These are phyloP conservation scores for cattle (Bos taurus) DNA, from an alignment of 2,113 vertebrate genomes.

Conservation along the genomic window DNA sequence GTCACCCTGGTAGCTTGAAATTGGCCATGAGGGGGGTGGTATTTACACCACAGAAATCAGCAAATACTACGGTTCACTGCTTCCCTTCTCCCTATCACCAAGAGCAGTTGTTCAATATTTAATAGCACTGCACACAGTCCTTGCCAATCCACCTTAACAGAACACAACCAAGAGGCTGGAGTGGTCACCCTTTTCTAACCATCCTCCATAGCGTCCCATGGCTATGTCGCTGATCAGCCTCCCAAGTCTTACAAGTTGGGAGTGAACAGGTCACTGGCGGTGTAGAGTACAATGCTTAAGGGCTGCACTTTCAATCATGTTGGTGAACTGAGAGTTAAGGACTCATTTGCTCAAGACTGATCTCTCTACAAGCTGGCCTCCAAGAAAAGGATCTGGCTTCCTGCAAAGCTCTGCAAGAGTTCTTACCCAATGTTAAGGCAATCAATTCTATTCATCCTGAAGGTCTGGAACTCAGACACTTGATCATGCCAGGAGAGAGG, in stretches of 20 bases:
- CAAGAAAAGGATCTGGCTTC: neutral
- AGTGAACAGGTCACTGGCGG: neutral
- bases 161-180: neutral
- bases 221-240: neutral
- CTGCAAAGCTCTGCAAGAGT: neutral
- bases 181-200: neutral
- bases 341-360: neutral
- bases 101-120: neutral
- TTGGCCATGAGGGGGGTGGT: neutral
- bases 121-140: neutral
- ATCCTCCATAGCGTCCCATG: neutral
- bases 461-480: neutral
- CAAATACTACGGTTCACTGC: neutral
- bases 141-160: neutral
- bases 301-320: neutral
- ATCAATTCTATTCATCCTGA: neutral
- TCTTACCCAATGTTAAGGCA: neutral
- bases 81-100: too few species aligned
- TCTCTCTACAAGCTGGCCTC: neutral
- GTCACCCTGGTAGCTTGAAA: neutral
- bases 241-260: neutral
- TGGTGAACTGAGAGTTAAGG: neutral
- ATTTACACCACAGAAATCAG: neutral
- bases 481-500: neutral
- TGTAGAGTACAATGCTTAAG: neutral